Evolutionary conservation across 1,140 invertebrate species (phyloP), one percentile per base, ranked within the genome.

Genomic region (Atta cephalotes): DNA sequence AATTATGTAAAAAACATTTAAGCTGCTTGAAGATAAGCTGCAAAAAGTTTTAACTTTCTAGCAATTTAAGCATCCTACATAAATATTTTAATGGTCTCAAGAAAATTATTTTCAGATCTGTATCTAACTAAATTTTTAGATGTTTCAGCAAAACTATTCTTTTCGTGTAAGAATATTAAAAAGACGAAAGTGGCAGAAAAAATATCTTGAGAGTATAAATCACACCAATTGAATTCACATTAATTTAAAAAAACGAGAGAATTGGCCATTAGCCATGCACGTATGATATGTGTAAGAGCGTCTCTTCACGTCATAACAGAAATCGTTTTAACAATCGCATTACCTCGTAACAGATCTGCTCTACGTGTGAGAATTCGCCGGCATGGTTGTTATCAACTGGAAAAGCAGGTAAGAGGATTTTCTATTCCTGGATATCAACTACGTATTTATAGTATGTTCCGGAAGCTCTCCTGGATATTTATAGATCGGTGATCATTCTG

Each of bases 371-470:
- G 74, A 79, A 84, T 89, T 79, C 12, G 35, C n/a, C 51, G 12
- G 72, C 25, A 6, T 10, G 62, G 51, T 88, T 56, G 81, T 86
- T 78, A 62, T 85, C 56, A 84, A 62, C 14, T 51, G 66, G 65
- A 87, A 77, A 85, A 87, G 62, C 70, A 72, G 58, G 49, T 81
- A 77, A 78, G 45, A 78, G 35, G 39, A 85, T 89, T 91, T 87
- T 91, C 89, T 91, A 91, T 91, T 91, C 80, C 87, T 89, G 89
- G 84, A 80, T 25, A 60, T 25, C 9, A 5, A 70, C n/a, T 63
- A 53, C n/a, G 85, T 91, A 91, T 91, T 91, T 91, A 91, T 91
- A 91, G 90, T 85, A 58, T 58, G 76, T 80, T 87, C 89, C 71
- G 76, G 82, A 25, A 25, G 25, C 25, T 25, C 25, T 25, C 25